Percentiles rank a stretch among this genome's conserved stretches.
phyloP scores from a whole-genome alignment of 2,113 vertebrate genomes.

The Emydocephalus ijimae region DNA sequence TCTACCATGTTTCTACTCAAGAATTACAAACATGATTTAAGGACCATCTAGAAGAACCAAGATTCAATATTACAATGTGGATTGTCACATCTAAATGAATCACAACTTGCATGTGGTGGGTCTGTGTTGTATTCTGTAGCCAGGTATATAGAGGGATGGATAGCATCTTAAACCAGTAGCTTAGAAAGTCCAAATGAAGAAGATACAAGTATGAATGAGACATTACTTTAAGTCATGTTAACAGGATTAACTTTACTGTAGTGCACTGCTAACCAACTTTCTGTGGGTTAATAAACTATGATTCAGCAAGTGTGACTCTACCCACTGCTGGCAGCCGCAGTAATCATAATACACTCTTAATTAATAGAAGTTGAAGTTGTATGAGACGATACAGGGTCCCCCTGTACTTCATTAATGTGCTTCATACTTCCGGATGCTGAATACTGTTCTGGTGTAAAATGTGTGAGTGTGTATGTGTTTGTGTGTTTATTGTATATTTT shows the following conservation, averaged over 20 bases:
- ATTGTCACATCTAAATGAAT: not conserved
- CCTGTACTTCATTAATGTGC: not conserved
- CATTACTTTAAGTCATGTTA: not conserved
- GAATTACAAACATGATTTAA: not conserved
- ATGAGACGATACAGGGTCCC: not conserved
- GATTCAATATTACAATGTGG: not conserved
- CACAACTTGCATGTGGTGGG: not conserved
- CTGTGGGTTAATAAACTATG: not conserved
- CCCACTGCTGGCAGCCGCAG: not conserved
- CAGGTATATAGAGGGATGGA: not conserved
- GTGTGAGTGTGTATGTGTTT: not conserved
- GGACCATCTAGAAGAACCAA: not conserved
- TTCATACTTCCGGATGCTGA: not conserved
- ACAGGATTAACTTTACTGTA: not conserved
- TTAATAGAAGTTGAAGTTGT: not conserved
- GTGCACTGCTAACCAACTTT: not conserved
- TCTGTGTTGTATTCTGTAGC: not conserved
- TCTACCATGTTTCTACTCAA: not conserved
- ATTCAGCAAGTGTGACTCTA: not conserved
- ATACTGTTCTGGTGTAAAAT: not conserved
- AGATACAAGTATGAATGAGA: not conserved
- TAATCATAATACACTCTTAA: not conserved
- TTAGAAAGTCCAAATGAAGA: not conserved
- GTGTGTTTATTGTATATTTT: not conserved
- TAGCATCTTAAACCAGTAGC: not conserved